Base-by-base conservation (phyloP, 2,113 vertebrate genomes). In the Lamprotornis superbus region DNA sequence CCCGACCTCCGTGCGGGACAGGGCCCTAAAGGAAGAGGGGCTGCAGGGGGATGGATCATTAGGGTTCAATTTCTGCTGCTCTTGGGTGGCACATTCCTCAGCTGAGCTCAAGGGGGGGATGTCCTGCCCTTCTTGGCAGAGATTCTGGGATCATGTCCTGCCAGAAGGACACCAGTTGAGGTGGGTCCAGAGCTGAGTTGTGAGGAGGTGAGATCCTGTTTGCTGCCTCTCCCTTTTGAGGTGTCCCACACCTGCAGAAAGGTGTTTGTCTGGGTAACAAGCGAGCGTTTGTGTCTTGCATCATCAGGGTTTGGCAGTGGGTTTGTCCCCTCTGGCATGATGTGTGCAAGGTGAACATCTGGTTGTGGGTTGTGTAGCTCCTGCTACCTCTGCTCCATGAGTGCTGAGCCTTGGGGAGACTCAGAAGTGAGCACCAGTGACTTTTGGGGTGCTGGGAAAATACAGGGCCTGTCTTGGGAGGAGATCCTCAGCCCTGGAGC, bases 281-380 rank as follows among this genome's bases (percentile, higher is more conserved):
- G 42, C 12, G 23, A 39, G 5, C 20, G 20, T 39, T 69, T 89
- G 9, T 44, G 6, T 22, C 55, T n/a, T 85, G 28, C 33, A 31
- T 31, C 33, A 31, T 31, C 1, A 1, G 12, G 12, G 0, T 4
- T 56, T 73, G 0, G 2, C 10, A 2, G 42, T 16, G 60, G 14
- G 6, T 42, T 81, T 52, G n/a, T 11, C 16, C 7, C 7, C 64
- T 53, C 39, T 78, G 23, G 18, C 10, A 3, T 10, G 28, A 10
- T 46, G 50, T 60, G 11, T 59, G 52, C 11, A 25, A 27, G 42
- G 60, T 53, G 42, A 53, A 5, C 39, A 50, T 24, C 81, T 65
- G 56, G 15, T 6, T 75, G 30, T 20, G 56, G 67, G 28, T 44
- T 0, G 0, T 68, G 56, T 35, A 9, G 15, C 31, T 53, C 28